Conservation (phyloP, 2,797 vertebrate species). For the Numenius phaeopus region DNA sequence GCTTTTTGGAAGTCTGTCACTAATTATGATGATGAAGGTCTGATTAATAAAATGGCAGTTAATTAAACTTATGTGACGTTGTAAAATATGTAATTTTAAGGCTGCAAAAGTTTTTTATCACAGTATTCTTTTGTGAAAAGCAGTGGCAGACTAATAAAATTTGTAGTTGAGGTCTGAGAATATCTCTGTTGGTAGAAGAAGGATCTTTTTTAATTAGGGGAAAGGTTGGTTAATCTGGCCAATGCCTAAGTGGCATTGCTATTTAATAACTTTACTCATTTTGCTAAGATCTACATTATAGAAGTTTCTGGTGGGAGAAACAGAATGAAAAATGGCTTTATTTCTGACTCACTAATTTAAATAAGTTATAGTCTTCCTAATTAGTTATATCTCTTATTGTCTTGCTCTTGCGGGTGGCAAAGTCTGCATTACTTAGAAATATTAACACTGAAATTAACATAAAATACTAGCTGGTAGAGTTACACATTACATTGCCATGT, state of each 20-base stretch:
- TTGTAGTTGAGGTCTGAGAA: not conserved
- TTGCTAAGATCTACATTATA: not conserved
- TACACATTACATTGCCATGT: not conserved
- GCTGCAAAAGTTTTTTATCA: not conserved
- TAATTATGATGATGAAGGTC: not conserved
- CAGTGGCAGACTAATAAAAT: not conserved
- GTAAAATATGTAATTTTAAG: not conserved
- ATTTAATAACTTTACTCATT: conserved; percentile 13
- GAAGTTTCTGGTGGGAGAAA: not conserved
- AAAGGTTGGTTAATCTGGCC: not conserved
- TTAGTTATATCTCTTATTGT: not conserved
- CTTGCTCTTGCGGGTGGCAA: not conserved
- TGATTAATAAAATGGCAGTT: not conserved
- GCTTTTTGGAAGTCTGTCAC: not conserved
- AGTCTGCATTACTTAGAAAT: not conserved
- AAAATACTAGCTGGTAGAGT: not conserved
- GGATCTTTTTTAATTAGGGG: conserved; percentile 4
- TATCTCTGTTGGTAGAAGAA: not conserved
- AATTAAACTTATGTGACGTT: not conserved
- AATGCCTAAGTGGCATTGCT: not conserved
- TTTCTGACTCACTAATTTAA: not conserved
- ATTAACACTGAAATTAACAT: not conserved
- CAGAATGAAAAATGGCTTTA: not conserved
- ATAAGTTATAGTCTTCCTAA: not conserved
- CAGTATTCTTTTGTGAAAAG: not conserved